Evolutionary conservation across 37 sponge, comb jelly and placozoan genomes (phyloP), one percentile per base, ranked within the genome.

Genomic region (Amphimedon queenslandica): DNA sequence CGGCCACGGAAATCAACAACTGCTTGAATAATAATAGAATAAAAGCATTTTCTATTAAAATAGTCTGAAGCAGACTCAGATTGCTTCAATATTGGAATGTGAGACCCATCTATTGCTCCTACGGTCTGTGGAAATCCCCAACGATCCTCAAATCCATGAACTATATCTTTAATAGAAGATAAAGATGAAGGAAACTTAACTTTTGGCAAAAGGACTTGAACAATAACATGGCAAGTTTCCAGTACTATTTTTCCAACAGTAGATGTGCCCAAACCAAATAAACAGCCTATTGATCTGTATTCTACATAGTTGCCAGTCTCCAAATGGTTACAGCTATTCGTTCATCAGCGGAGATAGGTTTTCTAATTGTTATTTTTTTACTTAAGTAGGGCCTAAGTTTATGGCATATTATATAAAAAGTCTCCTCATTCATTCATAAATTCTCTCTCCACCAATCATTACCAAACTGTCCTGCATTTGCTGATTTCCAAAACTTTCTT

Each of bases 291-390:
- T 18, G 72, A 71, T 40, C 72, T 20, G 47, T 71, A 80, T 43
- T 80, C 80, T 29, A 80, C 73, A 63, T 64, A 42, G 80, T 80
- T 4, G 80, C 80, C 34, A 80, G 65, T 71, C 66, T 70, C 79
- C 80, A 71, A 5, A 81, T 72, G 63, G 82, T 81, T 31, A 72
- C 74, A 32, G 82, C 82, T 30, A 73, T 40, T 11, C 42, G 41
- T 32, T 33, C 23, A 37, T 79, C 80, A 25, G 70, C 71, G 41
- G 23, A 30, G 25, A 79, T 58, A 3, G 71, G 63, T 57, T 40
- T n/a, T 4, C 80, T 21, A 10, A 77, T 37, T 18, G 6, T 25
- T 28, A 71, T 79, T 1, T 2, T 47, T 28, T 60, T 28, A 39
- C 16, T 40, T n/a, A 69, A 34, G 16, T 69, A 40, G 21, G 42